Conservation (phyloP, 1,140 invertebrate species). For the Trypoxylus dichotomus region DNA sequence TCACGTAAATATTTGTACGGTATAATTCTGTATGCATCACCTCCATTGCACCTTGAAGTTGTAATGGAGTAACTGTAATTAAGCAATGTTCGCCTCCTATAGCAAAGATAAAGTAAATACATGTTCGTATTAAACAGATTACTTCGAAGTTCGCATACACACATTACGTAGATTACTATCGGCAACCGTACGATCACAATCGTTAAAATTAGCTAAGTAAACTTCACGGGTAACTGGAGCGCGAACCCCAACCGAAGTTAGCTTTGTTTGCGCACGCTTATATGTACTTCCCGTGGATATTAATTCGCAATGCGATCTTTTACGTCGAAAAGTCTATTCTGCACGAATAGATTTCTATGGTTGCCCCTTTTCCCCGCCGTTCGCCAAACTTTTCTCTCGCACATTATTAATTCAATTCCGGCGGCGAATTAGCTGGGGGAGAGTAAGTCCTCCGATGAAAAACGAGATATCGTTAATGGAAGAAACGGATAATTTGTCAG, state of each 20-base stretch:
- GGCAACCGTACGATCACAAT: neutral
- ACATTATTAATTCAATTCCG: slow-evolving; percentile 25
- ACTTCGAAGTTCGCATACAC: neutral
- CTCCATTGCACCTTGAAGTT: too few relatives aligned
- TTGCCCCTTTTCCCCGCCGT: neutral
- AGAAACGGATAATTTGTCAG: slow-evolving; percentile 25
- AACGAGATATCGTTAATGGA: slow-evolving; percentile 22
- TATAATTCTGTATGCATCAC: too few relatives aligned
- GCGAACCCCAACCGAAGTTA: neutral
- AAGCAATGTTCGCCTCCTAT: neutral
- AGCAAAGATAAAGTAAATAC: neutral
- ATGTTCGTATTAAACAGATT: neutral
- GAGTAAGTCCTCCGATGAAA: slow-evolving; percentile 1
- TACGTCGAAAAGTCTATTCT: neutral
- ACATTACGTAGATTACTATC: neutral
- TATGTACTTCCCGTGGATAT: neutral
- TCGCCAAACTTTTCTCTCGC: neutral
- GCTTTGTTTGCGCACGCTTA: neutral
- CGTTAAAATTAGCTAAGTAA: neutral
- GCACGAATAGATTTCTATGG: neutral
- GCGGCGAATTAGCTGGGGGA: slow-evolving; percentile 1
- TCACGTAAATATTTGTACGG: too few relatives aligned
- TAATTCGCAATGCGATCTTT: neutral
- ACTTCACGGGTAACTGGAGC: neutral
- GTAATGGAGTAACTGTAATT: neutral